Base-by-base conservation (phyloP, 2,888 invertebrate genomes). In the Ypsolopha scabrella region DNA sequence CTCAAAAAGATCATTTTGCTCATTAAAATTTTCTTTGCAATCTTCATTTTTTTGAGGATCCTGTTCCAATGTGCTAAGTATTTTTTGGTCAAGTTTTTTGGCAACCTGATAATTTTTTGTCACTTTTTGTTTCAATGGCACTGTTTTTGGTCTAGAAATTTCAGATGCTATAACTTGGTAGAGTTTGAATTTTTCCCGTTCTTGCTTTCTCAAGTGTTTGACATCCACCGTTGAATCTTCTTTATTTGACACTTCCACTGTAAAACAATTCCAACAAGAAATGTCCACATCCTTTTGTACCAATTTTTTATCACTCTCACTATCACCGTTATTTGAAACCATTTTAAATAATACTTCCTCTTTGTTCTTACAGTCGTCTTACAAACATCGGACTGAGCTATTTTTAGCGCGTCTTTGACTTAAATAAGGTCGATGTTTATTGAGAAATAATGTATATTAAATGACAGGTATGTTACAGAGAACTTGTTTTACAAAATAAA, bases 241-340 rank as follows among this genome's bases (percentile, higher is more conserved):
- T 43, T 56, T 56, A 38, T 71, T 67, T 52, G 52, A 54, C 37
- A 64, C 61, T 60, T 72, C 71, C 7, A 62, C 59, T 35, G 63
- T 61, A 51, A 82, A 72, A 67, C 83, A 83, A 63, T 80, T 80
- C 80, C 80, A 82, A 57, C 83, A 82, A 43, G 74, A 72, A 53
- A 71, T 62, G 51, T 76, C 77, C 46, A 54, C 63, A 41, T 64
- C 61, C 43, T 62, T 64, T 62, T 9, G 6, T 10, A 10, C 9
- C 39, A 11, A 2, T 24, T 24, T 24, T 24, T 4, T 39, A 11
- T 39, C 9, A 9, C 6, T 39, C 10, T 39, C 39, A 39, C 6
- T 10, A 9, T 39, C n/a, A 9, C 10, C 11, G 10, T 11, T 11
- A 10, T 39, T 39, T 10, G 39, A 39, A 10, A 39, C 39, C 39